Base-by-base conservation (phyloP, 2,113 vertebrate species). In the Phrynosoma blainvillii region DNA sequence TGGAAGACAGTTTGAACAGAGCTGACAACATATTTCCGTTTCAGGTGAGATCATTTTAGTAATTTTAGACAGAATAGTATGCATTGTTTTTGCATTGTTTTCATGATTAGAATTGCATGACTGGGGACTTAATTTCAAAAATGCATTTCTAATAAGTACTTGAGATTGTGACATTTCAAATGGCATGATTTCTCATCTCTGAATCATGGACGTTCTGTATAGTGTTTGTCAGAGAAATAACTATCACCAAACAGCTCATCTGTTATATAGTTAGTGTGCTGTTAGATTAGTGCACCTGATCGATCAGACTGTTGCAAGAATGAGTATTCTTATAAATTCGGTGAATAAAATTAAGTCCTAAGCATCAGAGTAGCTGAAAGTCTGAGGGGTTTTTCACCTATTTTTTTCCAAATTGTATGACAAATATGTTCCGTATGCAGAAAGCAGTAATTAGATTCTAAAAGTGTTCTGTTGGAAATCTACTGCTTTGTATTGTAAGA, bases 1-100 rank as follows among this genome's bases (percentile, higher is more conserved):
- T 99, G 96, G 99, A 99, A 85, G 99, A 99, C 90, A 97, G 96
- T 89, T 96, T 99, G 97, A 98, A 97, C 89, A 97, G 98, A 95
- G 97, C 96, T 91, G 99, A 99, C 95, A 98, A 97, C 94, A 98
- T 99, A 94, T 99, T 99, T 96, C 98, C 98, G 94, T 99, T 99
- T 94, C 98, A 99, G 98, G 99, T 99, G 96, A 98, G 96, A 75
- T 3, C 59, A 0, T 56, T 89, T 86, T 90, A 36, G 90, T 90
- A 84, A 82, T 82, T 93, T 25, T 94, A 88, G 73, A 54, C 42
- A 88, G 77, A 87, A 82, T 8, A 62, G 56, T 82, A 62, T 89
- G 62, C 79, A 78, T 23, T 84, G 7, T 81, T 59, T 16, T 62
- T 42, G 59, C 40, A 78, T n/a, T 71, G 32, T 2, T 87, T 73